A percentile compares a stretch with the other conserved stretches of the same genome.
Conservation (phyloP, 2,113 vertebrate genomes). For the Lanius ludovicianus region DNA sequence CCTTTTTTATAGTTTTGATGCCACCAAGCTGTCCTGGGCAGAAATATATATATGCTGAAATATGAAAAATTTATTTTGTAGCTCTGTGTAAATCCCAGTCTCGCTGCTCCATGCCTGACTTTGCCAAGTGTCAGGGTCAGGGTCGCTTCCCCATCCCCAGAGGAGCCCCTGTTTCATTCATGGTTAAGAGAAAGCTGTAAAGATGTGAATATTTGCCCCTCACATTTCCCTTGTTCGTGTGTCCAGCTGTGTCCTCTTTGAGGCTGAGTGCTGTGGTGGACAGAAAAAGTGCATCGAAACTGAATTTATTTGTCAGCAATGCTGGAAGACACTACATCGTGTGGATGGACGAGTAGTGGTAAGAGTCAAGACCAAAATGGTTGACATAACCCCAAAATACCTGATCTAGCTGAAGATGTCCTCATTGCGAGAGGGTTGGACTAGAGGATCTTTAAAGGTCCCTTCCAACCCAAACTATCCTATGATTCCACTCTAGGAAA, state of each 20-base stretch:
- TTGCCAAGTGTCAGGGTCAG: background rate
- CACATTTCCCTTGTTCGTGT: accelerated
- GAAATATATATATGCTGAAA: background rate
- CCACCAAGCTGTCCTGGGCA: accelerated
- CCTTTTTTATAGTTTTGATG: background rate
- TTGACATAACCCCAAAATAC: background rate
- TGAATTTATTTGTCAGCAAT: background rate
- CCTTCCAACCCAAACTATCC: background rate
- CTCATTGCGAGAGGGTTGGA: background rate
- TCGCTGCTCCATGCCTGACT: accelerated
- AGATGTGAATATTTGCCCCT: background rate
- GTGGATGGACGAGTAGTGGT: background rate
- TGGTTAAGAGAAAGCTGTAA: accelerated
- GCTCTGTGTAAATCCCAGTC: background rate
- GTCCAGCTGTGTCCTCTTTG: accelerated
- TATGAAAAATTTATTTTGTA: background rate
- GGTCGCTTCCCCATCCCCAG: background rate
- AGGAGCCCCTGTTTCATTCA: accelerated
- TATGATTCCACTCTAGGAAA: background rate
- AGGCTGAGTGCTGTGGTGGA: background rate
- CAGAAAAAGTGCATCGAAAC: background rate
- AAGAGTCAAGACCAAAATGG: background rate
- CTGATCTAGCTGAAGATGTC: background rate
- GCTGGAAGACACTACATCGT: background rate
- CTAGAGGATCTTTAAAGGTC: background rate